Conservation (phyloP, 2,888 invertebrate species). For the Tenodera sinensis region DNA sequence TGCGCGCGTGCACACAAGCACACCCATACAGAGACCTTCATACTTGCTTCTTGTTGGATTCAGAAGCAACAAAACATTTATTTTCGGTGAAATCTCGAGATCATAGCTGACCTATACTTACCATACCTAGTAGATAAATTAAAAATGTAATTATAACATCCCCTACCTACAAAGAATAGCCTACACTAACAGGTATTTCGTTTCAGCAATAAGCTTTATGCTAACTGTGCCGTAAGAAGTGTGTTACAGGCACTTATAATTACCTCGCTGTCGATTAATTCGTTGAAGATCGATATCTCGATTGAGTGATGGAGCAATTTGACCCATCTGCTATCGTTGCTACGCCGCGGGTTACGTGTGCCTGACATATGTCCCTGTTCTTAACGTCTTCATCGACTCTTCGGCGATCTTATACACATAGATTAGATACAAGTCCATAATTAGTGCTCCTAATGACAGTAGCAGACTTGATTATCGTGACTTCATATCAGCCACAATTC, state of each 20-base stretch:
- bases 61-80: too few relatives aligned
- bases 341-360: neutral
- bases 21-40: too few relatives aligned
- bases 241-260: neutral
- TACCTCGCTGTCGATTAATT: neutral
- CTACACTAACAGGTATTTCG: too few relatives aligned
- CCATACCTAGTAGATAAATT: too few relatives aligned
- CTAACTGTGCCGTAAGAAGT: neutral
- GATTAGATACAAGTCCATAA: neutral
- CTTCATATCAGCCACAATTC: neutral
- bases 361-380: neutral
- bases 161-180: too few relatives aligned
- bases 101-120: too few relatives aligned
- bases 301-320: neutral
- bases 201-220: neutral
- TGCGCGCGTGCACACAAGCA: too few relatives aligned
- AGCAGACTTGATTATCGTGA: neutral
- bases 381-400: neutral
- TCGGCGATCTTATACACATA: neutral
- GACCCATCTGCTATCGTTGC: neutral
- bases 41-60: too few relatives aligned
- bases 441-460: neutral
- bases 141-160: too few relatives aligned
- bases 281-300: neutral
- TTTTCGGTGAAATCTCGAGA: too few relatives aligned